A percentile compares a stretch with the other conserved stretches of the same genome.
Conservation (phyloP, 2,797 vertebrate species). For the Sandelia bainsii region DNA sequence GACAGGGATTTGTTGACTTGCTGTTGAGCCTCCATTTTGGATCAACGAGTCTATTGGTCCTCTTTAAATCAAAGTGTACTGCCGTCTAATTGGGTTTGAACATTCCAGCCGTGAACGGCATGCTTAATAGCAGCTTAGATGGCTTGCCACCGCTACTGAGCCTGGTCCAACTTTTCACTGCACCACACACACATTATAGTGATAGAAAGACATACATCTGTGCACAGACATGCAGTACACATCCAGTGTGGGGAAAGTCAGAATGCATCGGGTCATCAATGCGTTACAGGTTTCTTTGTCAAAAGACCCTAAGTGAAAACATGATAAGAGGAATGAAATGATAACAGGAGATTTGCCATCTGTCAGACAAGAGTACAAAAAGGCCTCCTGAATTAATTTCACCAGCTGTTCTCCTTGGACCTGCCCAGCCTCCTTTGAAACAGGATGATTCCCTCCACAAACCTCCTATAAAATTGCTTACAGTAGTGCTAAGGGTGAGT, state of each 20-base stretch:
- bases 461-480: constrained; percentile 41
- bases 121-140: constrained; percentile 78
- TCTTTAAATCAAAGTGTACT: constrained; percentile 79
- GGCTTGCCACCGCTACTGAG: constrained; percentile 48
- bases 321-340: constrained; percentile 72
- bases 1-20: constrained; percentile 81
- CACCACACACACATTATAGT: constrained; percentile 19
- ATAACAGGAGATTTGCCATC: constrained; percentile 78
- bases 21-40: constrained; percentile 79
- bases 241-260: constrained; percentile 31
- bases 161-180: constrained; percentile 46
- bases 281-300: constrained; percentile 67
- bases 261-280: constrained; percentile 12
- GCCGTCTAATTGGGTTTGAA: constrained; percentile 83
- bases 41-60: constrained; percentile 75
- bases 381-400: constrained; percentile 71
- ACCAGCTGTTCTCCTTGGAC: constrained; percentile 75
- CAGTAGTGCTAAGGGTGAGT: constrained; percentile 40
- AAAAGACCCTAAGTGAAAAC: constrained; percentile 63
- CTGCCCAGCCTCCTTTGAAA: constrained; percentile 59
- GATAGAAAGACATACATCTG: constrained; percentile 3
- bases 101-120: constrained; percentile 75
- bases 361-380: constrained; percentile 63
- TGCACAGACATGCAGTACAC: not conserved
- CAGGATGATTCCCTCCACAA: constrained; percentile 18